These are phyloP conservation scores for Perca flavescens DNA, from an alignment of 2,113 vertebrate genomes.

Conservation along the genomic window DNA sequence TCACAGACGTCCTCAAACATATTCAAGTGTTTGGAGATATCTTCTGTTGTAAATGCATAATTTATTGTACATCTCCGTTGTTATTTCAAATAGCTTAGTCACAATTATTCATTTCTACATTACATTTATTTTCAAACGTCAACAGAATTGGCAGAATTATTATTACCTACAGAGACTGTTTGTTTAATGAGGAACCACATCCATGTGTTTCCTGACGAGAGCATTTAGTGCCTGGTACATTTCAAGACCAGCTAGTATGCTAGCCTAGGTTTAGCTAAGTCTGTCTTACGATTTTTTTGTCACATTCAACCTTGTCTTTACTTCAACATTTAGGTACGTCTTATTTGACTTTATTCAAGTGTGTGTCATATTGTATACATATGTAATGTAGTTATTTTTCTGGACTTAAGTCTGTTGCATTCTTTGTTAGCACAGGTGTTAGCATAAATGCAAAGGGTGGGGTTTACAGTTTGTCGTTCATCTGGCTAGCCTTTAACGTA, in stretches of 20 bases:
- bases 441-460: conserved; percentile 9
- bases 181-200: conserved; percentile 23
- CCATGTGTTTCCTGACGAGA: conserved; percentile 53
- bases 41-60: not conserved
- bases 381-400: not conserved
- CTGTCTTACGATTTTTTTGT: not conserved
- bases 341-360: not conserved
- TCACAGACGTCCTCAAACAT: not conserved
- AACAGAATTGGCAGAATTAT: not conserved
- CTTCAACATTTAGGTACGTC: conserved; percentile 14
- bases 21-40: not conserved
- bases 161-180: not conserved
- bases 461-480: not conserved
- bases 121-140: not conserved
- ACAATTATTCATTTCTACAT: not conserved
- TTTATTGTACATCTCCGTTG: not conserved
- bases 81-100: not conserved
- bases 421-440: conserved; percentile 12
- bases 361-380: not conserved
- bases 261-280: conserved; percentile 4
- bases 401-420: not conserved
- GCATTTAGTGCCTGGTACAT: conserved; percentile 30
- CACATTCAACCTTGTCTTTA: not conserved
- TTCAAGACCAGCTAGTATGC: conserved; percentile 19
- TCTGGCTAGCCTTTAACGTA: not conserved